A percentile compares a stretch with the other conserved stretches of the same genome.
Evolutionary conservation across 2,888 invertebrate genomes (phyloP).

Genomic region (Strigamia transsilvanica): DNA sequence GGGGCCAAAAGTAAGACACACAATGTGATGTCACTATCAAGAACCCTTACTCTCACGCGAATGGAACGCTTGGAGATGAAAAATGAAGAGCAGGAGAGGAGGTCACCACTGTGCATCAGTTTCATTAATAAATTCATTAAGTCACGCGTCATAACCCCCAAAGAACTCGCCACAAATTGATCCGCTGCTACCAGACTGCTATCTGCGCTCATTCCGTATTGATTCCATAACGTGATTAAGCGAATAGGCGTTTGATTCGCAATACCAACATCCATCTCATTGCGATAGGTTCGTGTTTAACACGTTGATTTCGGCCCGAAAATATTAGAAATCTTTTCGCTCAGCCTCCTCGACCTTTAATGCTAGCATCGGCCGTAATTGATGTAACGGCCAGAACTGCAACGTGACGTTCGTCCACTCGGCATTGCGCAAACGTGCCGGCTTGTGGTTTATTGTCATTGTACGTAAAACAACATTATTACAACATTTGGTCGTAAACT

Average conservation of each 20-base stretch:
- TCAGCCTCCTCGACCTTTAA: not conserved
- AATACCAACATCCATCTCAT: not conserved
- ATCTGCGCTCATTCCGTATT: not conserved
- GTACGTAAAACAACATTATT: not conserved
- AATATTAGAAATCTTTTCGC: not conserved
- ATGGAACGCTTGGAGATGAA: conserved; percentile 12
- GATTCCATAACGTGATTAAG: not conserved
- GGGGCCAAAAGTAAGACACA: conserved; percentile 21
- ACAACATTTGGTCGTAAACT: not conserved
- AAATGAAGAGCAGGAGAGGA: conserved; percentile 11
- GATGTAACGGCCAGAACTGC: not conserved
- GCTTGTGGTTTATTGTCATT: conserved; percentile 9
- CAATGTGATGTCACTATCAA: conserved; percentile 26
- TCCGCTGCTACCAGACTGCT: not conserved
- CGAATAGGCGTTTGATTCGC: not conserved
- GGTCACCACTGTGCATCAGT: conserved; percentile 20
- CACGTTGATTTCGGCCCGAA: too few species aligned
- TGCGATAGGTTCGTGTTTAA: not conserved
- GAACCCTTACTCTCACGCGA: conserved; percentile 25
- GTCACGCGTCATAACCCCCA: conserved; percentile 18
- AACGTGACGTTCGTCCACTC: not conserved
- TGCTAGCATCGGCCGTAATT: not conserved
- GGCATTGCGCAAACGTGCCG: not conserved
- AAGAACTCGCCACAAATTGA: conserved; percentile 26
- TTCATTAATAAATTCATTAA: conserved; percentile 30